Evolutionary conservation across 2,113 vertebrate species (phyloP).

Genomic region (Paraplagusia blochii): DNA sequence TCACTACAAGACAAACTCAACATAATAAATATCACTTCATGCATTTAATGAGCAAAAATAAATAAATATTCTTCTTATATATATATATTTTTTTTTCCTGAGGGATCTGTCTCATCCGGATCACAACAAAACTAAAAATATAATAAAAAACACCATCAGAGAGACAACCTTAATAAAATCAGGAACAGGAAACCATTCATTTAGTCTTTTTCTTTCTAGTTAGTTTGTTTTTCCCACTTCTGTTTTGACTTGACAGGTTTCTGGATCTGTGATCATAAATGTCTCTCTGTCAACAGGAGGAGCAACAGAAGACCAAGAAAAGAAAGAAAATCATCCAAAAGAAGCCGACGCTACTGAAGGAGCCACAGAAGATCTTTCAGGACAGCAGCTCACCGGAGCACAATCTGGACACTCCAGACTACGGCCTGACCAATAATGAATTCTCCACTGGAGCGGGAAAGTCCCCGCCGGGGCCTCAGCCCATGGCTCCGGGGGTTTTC

Average conservation of each 20-base stretch:
- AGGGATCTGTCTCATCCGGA: too few species aligned
- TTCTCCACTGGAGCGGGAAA: slow-evolving; percentile 83
- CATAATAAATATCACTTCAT: too few species aligned
- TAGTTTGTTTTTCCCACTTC: neutral
- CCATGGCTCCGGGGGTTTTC: slow-evolving; percentile 95
- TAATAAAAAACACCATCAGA: too few species aligned
- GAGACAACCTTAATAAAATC: too few species aligned
- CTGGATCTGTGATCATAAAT: neutral
- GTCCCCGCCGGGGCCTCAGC: slow-evolving; percentile 81
- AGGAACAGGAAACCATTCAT: too few species aligned
- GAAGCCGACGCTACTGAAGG: slow-evolving; percentile 80
- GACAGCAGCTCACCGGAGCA: slow-evolving; percentile 91
- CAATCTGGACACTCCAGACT: slow-evolving; percentile 83
- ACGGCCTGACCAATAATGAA: slow-evolving; percentile 89
- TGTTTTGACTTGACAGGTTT: neutral
- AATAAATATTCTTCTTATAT: too few species aligned
- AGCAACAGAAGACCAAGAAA: slow-evolving; percentile 96
- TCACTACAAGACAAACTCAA: too few species aligned
- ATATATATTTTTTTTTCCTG: too few species aligned
- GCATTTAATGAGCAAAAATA: too few species aligned
- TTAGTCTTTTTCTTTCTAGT: too few species aligned
- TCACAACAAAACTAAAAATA: too few species aligned
- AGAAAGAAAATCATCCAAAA: slow-evolving; percentile 92
- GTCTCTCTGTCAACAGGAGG: slow-evolving; percentile 74
- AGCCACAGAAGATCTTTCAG: slow-evolving; percentile 79